Evolutionary conservation across 2,113 vertebrate species (phyloP), one percentile per base, ranked within the genome.

Genomic region (Sarotherodon lohbergeri): DNA sequence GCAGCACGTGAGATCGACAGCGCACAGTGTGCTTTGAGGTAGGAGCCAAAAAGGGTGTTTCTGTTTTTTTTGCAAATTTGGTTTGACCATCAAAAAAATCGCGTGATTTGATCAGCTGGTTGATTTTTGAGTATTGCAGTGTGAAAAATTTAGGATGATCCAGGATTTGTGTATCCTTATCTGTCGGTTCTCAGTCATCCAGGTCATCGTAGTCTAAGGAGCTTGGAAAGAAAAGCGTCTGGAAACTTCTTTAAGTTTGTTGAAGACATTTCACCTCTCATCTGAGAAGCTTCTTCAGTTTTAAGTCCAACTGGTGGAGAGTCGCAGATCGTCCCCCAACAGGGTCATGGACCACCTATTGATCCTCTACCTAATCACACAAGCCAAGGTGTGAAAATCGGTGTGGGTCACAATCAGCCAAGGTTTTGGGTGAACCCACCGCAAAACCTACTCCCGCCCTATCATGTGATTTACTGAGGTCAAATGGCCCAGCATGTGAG

Each of bases 211-310:
- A 32, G 29, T 32, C 29, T 32, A 32, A 32, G 29, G 5, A 32
- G 29, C 29, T 32, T 32, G 29, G 29, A 32, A 32, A 32, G 29
- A 32, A 32, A 32, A 32, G 29, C 5, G 29, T 32, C 4, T 32
- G 32, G 59, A 63, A 63, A 63, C 29, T 36, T 63, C 29, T 63
- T 36, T 36, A 63, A 19, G 1, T 36, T 34, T 36, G 9, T 63
- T 7, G 3, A 63, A 36, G 16, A 63, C 0, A 0, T 63, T 63
- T 63, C 32, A 19, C 1, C 2, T 63, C 59, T 63, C 1, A 3
- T 63, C 32, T 3, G 59, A 63, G 59, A n/a, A 63, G 59, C 32
- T 63, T 61, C 29, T 61, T 61, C 29, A 61, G 57, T 61, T 61
- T 19, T 61, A 61, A 61, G 57, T 34, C 29, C 57, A 34, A 61